Evolutionary conservation across 2,888 invertebrate species (phyloP), one percentile per base, ranked within the genome.

Genomic region (Schizotus pectinicornis): DNA sequence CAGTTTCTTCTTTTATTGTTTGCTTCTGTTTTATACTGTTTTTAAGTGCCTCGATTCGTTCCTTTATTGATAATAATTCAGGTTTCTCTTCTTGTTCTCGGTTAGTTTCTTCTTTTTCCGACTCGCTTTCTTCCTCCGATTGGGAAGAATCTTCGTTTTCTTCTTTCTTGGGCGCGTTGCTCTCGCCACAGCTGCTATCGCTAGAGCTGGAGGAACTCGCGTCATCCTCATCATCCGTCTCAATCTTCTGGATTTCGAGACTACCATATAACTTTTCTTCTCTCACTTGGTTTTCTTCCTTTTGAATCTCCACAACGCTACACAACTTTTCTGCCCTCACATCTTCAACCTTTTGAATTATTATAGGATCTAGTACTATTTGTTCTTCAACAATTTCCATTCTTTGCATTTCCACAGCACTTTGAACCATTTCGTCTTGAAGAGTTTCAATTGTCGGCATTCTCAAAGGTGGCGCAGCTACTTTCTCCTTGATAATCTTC

Each of bases 21-120:
- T 61, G 68, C 51, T 69, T 71, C n/a, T 61, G 50, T 31, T 69
- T 67, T 34, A 75, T 74, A 47, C 75, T 74, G 12, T 74, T 72
- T 50, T 74, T 73, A 31, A 80, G 62, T 2, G 77, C 76, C 59
- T 74, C 68, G 33, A 80, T 79, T 2, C 79, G 68, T 38, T 79
- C 77, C 67, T 78, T 75, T 7, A 80, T 76, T 1, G 77, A 71
- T 11, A 73, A 70, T n/a, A 67, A 63, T 56, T 71, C 63, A 36
- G 71, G 63, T 38, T 63, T 56, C 7, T 42, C 49, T 43, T 68
- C 66, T 14, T 67, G 54, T 8, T 41, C 58, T n/a, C 66, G 61
- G 37, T 63, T 63, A 22, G 22, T 22, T 22, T 22, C 22, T 22
- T 65, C 62, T 56, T 64, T 64, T 14, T 53, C 58, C 58, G 13